Percentiles rank a stretch among this genome's conserved stretches.
These are phyloP conservation scores for Listronotus bonariensis DNA, from an alignment of 1,140 invertebrate species.

Conservation along the genomic window DNA sequence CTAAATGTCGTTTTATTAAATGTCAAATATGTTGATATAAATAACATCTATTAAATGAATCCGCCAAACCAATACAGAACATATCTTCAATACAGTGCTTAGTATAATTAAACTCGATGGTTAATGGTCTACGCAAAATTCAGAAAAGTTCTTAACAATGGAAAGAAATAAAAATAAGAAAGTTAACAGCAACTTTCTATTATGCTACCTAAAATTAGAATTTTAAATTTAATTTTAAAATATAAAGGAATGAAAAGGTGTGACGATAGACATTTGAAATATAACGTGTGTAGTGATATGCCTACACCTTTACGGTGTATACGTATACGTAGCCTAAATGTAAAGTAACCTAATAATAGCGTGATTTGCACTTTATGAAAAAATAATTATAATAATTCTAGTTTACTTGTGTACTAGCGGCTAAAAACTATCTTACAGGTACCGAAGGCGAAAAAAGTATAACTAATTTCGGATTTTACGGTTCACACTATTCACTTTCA, in stretches of 20 bases:
- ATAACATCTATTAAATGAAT: too few species aligned
- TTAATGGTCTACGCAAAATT: too few species aligned
- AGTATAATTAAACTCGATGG: too few species aligned
- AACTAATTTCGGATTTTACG: constrained; percentile 8
- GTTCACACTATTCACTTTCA: background rate
- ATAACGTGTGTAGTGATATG: background rate
- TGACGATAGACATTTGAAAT: constrained; percentile 7
- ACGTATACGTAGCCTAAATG: background rate
- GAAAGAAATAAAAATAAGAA: too few species aligned
- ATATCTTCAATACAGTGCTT: too few species aligned
- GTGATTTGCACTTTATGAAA: background rate
- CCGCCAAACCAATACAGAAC: too few species aligned
- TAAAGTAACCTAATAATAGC: background rate
- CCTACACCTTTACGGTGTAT: constrained; percentile 5
- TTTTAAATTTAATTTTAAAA: constrained; percentile 9
- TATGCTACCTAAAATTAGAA: background rate
- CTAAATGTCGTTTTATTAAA: too few species aligned
- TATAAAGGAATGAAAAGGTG: constrained; percentile 4
- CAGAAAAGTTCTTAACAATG: too few species aligned
- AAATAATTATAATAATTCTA: constrained; percentile 8
- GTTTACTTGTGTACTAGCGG: constrained; percentile 3
- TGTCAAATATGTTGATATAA: too few species aligned
- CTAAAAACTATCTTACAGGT: background rate
- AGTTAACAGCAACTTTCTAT: too few species aligned
- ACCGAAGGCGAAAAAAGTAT: background rate